These are phyloP conservation scores for Nanger granti DNA, from an alignment of 2,113 vertebrate genomes.

Conservation along the genomic window DNA sequence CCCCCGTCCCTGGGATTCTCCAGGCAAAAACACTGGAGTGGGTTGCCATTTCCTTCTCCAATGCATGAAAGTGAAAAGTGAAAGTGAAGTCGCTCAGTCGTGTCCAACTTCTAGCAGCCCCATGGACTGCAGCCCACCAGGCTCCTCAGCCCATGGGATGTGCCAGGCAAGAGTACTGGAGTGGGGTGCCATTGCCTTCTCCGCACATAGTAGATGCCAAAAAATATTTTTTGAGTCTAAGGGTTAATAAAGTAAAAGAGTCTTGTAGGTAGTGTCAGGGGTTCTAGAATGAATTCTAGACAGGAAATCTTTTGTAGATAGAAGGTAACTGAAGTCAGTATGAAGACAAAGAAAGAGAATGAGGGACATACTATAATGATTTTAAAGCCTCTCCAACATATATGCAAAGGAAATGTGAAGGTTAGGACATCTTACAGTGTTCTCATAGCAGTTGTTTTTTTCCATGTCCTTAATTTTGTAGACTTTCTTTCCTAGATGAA, in stretches of 20 bases:
- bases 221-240: neutral
- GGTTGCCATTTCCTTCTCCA: too few relatives aligned
- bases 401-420: neutral
- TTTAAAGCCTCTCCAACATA: neutral
- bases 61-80: too few relatives aligned
- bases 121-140: too few relatives aligned
- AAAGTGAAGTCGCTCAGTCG: too few relatives aligned
- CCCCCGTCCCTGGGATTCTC: too few relatives aligned
- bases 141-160: too few relatives aligned
- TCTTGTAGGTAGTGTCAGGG: neutral
- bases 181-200: too few relatives aligned
- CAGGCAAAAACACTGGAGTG: too few relatives aligned
- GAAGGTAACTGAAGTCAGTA: neutral
- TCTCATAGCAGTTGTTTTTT: neutral
- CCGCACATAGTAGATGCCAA: neutral
- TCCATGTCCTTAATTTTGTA: neutral
- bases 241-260: neutral
- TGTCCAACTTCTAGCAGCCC: too few relatives aligned
- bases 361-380: neutral
- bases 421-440: fast-evolving
- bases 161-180: too few relatives aligned
- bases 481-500: neutral
- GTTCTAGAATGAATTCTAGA: neutral
- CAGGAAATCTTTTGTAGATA: neutral
- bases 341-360: neutral